These are phyloP conservation scores for Heteropelma amictum DNA, from an alignment of 2,888 invertebrate genomes.

Conservation along the genomic window DNA sequence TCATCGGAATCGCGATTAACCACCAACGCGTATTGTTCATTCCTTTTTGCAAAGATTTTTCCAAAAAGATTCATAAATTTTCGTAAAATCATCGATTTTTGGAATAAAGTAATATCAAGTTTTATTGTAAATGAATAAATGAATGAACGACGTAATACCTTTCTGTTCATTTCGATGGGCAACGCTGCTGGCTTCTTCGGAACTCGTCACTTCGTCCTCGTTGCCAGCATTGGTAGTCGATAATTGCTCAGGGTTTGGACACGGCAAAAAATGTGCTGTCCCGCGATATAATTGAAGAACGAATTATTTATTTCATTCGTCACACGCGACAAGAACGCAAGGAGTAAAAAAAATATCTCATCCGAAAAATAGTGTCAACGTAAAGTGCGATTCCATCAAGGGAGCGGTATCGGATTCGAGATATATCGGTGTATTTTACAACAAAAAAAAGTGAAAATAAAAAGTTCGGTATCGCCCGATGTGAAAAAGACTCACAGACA, in stretches of 20 bases:
- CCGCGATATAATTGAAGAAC: neutral
- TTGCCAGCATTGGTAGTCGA: conserved; percentile 80
- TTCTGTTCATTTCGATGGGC: conserved; percentile 61
- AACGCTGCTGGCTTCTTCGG: conserved; percentile 82
- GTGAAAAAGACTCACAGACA: conserved; percentile 66
- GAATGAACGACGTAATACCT: conserved; percentile 53
- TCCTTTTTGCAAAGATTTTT: too few relatives aligned
- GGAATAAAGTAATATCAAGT: neutral
- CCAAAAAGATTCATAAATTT: neutral
- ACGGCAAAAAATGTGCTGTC: conserved; percentile 78
- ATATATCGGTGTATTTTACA: neutral
- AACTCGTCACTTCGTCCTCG: conserved; percentile 88
- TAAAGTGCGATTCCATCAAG: too few relatives aligned
- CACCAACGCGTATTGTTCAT: too few relatives aligned
- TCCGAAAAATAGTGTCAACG: too few relatives aligned
- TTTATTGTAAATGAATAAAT: neutral
- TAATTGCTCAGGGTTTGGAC: conserved; percentile 74
- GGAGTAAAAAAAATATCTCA: neutral
- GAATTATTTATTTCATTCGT: neutral
- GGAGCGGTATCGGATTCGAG: too few relatives aligned
- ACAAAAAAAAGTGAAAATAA: neutral
- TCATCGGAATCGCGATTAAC: neutral
- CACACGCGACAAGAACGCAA: neutral
- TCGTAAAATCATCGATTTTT: neutral
- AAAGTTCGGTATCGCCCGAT: neutral